Percentiles rank a stretch among this genome's conserved stretches.
These are phyloP conservation scores for Druceiella hillmani DNA, from an alignment of 2,888 invertebrate genomes.

Conservation along the genomic window DNA sequence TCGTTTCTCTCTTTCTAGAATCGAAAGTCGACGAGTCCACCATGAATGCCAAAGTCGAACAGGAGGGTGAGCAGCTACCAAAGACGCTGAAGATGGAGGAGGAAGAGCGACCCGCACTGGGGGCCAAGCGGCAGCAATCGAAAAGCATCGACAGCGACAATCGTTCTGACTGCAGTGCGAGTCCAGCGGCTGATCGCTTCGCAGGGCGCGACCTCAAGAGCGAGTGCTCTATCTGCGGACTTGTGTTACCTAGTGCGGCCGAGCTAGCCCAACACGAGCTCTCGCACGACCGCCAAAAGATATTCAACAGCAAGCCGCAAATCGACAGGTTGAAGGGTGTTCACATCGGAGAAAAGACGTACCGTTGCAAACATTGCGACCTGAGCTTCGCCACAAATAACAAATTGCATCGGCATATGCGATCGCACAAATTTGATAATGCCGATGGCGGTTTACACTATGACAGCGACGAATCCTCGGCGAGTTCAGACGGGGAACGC, in stretches of 20 bases:
- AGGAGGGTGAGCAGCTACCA: too few relatives aligned
- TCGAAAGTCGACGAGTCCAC: too few relatives aligned
- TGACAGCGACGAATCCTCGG: slow-evolving; percentile 26
- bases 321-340: too few relatives aligned
- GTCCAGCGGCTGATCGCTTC: too few relatives aligned
- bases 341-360: slow-evolving; percentile 75
- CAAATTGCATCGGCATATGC: slow-evolving; percentile 79
- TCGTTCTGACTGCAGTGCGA: slow-evolving; percentile 50
- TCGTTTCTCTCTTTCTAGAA: too few relatives aligned
- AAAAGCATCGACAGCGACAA: slow-evolving; percentile 53
- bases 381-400: slow-evolving; percentile 82
- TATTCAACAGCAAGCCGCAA: too few relatives aligned
- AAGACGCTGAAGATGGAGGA: slow-evolving; percentile 37
- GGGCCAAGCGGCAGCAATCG: slow-evolving; percentile 36
- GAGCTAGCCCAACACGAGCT: slow-evolving; percentile 65
- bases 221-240: slow-evolving; percentile 68
- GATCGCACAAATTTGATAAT: slow-evolving; percentile 62
- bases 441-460: slow-evolving; percentile 38
- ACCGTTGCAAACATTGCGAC: slow-evolving; percentile 69
- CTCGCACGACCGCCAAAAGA: slow-evolving; percentile 56
- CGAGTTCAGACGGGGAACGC: slow-evolving; percentile 21
- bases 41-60: too few relatives aligned
- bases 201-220: slow-evolving; percentile 29
- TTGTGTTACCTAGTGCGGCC: slow-evolving; percentile 67
- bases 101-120: slow-evolving; percentile 34